Evolutionary conservation across 2,113 vertebrate species (phyloP).

Genomic region (Neolamprologus cancellatus): DNA sequence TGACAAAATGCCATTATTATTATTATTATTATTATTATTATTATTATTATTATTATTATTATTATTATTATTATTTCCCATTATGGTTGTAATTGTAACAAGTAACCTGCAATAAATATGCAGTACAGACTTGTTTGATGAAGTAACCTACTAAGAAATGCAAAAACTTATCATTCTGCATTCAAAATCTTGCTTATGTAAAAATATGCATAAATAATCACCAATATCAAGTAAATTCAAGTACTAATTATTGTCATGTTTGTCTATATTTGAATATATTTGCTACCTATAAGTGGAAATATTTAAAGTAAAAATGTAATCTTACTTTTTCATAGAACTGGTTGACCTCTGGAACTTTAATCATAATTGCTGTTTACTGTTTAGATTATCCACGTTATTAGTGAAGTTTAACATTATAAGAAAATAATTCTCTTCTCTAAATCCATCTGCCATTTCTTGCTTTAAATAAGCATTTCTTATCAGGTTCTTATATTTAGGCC

Average conservation of each 20-base stretch:
- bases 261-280: background rate
- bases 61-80: background rate
- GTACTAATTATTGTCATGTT: background rate
- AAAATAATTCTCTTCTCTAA: background rate
- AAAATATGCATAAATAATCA: background rate
- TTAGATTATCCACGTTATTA: background rate
- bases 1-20: background rate
- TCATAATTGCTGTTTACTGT: background rate
- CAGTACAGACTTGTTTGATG: background rate
- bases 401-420: background rate
- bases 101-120: background rate
- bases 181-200: background rate
- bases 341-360: background rate
- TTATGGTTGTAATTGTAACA: background rate
- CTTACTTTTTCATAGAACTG: background rate
- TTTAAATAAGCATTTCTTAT: background rate
- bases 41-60: background rate
- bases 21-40: background rate
- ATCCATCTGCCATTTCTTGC: background rate
- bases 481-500: background rate
- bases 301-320: background rate
- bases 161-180: background rate
- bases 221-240: background rate
- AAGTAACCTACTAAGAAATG: background rate
- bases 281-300: background rate